These are phyloP conservation scores for Pterophyllum scalare DNA, from an alignment of 2,113 vertebrate species.

Conservation along the genomic window DNA sequence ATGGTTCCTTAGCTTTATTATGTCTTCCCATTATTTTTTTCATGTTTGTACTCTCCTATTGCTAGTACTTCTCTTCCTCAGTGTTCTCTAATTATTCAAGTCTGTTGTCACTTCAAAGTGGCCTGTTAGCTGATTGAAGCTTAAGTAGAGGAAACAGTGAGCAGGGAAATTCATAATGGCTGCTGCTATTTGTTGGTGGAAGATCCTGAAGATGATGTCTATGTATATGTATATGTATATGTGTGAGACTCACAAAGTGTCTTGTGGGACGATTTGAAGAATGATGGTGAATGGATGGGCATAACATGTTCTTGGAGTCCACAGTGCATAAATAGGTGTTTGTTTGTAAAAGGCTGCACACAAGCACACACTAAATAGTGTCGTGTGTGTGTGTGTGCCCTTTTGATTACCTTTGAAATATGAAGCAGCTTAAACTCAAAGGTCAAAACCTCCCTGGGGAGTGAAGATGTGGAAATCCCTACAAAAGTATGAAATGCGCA, in stretches of 20 bases:
- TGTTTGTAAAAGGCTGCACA: background rate
- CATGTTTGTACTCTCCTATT: background rate
- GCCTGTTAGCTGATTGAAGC: slow-evolving; percentile 57
- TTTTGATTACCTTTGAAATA: slow-evolving; percentile 58
- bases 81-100: slow-evolving; percentile 51
- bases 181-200: slow-evolving; percentile 31
- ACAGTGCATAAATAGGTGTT: background rate
- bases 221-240: too few relatives aligned
- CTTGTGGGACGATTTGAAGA: slow-evolving; percentile 1
- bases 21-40: background rate
- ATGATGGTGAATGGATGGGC: background rate
- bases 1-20: background rate
- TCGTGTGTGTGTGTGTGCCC: background rate
- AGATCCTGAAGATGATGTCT: slow-evolving; percentile 8
- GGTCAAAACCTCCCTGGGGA: slow-evolving; percentile 51
- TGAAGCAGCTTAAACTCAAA: slow-evolving; percentile 58
- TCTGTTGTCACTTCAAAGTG: slow-evolving; percentile 55
- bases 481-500: slow-evolving; percentile 13
- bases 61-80: background rate
- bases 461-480: slow-evolving; percentile 42
- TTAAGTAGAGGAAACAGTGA: slow-evolving; percentile 34
- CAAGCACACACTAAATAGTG: background rate
- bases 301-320: background rate
- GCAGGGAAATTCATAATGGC: slow-evolving; percentile 35
- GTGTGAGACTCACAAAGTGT: slow-evolving; percentile 5